Evolutionary conservation across 2,888 invertebrate species (phyloP), one percentile per base, ranked within the genome.

Genomic region (Branchellion lobata): DNA sequence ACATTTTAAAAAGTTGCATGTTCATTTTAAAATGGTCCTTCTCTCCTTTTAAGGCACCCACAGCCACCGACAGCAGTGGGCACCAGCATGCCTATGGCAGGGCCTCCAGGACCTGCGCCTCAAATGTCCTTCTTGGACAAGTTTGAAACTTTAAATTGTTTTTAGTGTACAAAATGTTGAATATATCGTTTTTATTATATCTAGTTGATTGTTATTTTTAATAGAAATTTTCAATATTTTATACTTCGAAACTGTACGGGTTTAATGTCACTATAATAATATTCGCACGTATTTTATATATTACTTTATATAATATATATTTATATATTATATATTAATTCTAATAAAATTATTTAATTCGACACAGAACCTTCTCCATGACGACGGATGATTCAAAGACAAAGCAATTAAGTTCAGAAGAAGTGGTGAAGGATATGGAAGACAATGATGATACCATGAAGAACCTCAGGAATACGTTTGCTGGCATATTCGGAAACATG

Each of bases 401-500:
- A n/a, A 74, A 82, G 18, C 82, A 82, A 21, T 77, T 79, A n/a
- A 82, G 81, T 34, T 79, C 81, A 40, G 81, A 80, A 51, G 81
- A 81, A 31, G 79, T 81, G n/a, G 81, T 79, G n/a, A 76, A 81
- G 5, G 95, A 94, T 87, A 83, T 85, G 72, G 96, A 96, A 88
- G 83, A 83, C 40, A 92, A 94, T 75, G 97, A 97, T 87, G 97
- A 97, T 88, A 98, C 97, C 74, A 97, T 98, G 97, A 96, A 95
- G 88, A 98, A 97, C 89, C 90, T 98, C 82, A 91, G 96, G 86
- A 97, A 97, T 90, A 98, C 97, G 2, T 98, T 98, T 87, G 97
- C 98, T 77, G 97, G 98, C 73, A 97, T 97, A 85, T 97, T 97
- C 87, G 96, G 96, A 81, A 96, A 97, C 78, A 86, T 87, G 86